These are phyloP conservation scores for Balearica regulorum DNA, from an alignment of 2,797 vertebrate genomes.

Conservation along the genomic window DNA sequence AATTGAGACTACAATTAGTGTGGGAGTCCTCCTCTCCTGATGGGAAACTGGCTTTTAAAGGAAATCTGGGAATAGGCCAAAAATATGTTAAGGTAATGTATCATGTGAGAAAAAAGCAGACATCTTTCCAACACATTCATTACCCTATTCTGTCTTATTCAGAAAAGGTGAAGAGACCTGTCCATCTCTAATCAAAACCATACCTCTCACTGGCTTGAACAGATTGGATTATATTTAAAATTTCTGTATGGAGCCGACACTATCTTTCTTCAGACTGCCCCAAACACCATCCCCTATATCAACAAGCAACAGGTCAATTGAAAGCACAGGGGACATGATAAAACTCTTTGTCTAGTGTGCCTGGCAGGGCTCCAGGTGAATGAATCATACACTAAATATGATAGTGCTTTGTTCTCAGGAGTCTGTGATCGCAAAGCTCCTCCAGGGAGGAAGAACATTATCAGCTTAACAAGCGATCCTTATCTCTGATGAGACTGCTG, in stretches of 20 bases:
- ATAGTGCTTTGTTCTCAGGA: not conserved
- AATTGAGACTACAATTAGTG: not conserved
- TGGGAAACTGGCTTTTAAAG: not conserved
- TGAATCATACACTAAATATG: not conserved
- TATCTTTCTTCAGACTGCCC: not conserved
- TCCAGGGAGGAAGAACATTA: not conserved
- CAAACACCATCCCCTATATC: not conserved
- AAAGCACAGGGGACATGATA: not conserved
- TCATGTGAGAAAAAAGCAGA: not conserved
- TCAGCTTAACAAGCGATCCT: constrained; percentile 10
- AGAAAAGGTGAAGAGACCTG: not conserved
- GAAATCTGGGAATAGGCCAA: not conserved
- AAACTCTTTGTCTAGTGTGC: fast-evolving
- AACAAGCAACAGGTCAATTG: not conserved
- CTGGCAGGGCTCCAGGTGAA: constrained; percentile 17
- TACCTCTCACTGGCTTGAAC: not conserved
- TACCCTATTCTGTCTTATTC: not conserved
- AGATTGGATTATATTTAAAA: not conserved
- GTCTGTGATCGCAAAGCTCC: not conserved
- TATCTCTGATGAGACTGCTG: not conserved
- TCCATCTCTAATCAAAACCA: not conserved
- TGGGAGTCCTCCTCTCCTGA: not conserved
- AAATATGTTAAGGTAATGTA: not conserved
- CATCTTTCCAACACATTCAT: not conserved
- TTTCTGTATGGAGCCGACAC: not conserved